These are phyloP conservation scores for Orestias chungarensis DNA, from an alignment of 2,797 vertebrate genomes.

Conservation along the genomic window DNA sequence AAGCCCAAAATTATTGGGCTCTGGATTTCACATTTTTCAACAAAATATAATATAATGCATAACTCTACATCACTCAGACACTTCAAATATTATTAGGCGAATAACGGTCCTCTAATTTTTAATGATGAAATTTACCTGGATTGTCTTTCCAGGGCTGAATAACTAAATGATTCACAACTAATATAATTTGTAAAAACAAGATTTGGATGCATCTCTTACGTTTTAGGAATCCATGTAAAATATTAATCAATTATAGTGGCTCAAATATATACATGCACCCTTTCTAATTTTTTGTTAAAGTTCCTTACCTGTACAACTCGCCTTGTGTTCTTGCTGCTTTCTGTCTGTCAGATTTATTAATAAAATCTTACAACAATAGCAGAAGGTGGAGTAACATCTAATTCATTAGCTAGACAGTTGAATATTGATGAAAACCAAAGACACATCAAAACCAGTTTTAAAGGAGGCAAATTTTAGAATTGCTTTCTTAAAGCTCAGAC, in stretches of 20 bases:
- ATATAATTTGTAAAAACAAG: background rate
- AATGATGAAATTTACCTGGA: background rate
- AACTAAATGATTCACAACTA: background rate
- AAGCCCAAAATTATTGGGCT: slow-evolving; percentile 21
- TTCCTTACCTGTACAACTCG: too few relatives aligned
- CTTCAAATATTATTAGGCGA: background rate
- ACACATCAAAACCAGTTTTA: background rate
- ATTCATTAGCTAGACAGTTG: background rate
- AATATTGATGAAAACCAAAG: background rate
- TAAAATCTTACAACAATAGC: background rate
- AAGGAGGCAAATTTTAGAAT: background rate
- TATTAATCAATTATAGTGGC: background rate
- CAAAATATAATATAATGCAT: background rate
- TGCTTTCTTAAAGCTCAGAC: background rate
- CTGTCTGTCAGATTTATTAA: background rate
- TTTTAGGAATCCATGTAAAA: background rate
- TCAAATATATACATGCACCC: background rate
- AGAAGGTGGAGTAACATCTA: background rate
- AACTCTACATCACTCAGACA: background rate
- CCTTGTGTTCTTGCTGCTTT: background rate
- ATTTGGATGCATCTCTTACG: background rate
- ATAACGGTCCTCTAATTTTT: background rate
- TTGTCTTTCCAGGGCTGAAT: background rate
- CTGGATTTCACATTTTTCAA: slow-evolving; percentile 45
- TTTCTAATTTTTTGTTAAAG: background rate